Percentiles rank a stretch among this genome's conserved stretches.
These are phyloP conservation scores for Seriola quinqueradiata DNA, from an alignment of 2,113 vertebrate genomes.

Conservation along the genomic window DNA sequence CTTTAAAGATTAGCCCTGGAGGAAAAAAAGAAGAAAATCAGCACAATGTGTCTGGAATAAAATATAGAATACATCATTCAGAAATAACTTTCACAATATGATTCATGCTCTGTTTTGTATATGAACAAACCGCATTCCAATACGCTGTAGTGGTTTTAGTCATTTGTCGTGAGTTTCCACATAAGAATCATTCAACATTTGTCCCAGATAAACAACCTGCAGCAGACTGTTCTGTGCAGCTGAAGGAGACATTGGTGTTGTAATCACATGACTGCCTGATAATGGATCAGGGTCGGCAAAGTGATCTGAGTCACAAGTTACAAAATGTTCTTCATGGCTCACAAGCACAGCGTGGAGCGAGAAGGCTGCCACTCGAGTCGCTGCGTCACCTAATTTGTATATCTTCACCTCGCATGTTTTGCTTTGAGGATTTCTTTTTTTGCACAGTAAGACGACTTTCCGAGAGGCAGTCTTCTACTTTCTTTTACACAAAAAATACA, in stretches of 20 bases:
- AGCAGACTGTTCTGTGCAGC: conserved; percentile 9
- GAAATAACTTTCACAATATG: background rate
- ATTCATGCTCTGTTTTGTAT: background rate
- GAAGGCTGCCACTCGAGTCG: conserved; percentile 18
- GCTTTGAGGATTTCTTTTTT: background rate
- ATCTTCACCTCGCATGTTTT: background rate
- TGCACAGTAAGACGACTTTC: background rate
- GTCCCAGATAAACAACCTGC: conserved; percentile 15
- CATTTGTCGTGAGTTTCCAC: background rate
- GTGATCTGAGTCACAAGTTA: conserved; percentile 64
- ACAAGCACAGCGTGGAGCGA: conserved; percentile 43
- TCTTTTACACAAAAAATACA: background rate
- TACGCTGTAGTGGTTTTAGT: background rate
- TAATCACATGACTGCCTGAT: conserved; percentile 14
- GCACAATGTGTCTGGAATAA: background rate
- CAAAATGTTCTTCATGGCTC: conserved; percentile 60
- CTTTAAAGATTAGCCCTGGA: too few species aligned
- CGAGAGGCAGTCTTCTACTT: background rate
- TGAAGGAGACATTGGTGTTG: conserved; percentile 12
- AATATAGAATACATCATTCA: background rate
- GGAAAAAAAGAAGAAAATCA: background rate
- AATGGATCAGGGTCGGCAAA: conserved; percentile 35
- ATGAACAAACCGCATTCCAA: background rate
- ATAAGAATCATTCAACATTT: background rate
- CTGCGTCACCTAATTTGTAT: background rate